A percentile compares a stretch with the other conserved stretches of the same genome.
phyloP scores from a whole-genome alignment of 2,797 vertebrate genomes.

The Rhinophrynus dorsalis region DNA sequence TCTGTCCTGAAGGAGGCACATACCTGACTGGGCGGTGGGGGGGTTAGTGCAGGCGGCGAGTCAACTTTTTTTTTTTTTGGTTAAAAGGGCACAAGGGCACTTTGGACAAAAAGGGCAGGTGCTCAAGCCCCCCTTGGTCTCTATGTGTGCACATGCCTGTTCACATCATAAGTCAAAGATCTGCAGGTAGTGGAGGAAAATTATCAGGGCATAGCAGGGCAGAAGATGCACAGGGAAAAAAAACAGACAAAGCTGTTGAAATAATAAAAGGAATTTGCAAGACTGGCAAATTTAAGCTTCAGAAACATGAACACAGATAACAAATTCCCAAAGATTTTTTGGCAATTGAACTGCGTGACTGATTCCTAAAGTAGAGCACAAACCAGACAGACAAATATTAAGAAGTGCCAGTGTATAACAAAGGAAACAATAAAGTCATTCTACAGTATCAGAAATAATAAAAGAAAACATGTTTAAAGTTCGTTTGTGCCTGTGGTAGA shows the following conservation, averaged over 20 bases:
- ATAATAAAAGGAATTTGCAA: conserved; percentile 42
- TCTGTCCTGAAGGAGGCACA: no score
- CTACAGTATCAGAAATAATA: not conserved
- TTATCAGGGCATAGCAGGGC: conserved; percentile 14
- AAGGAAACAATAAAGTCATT: not conserved
- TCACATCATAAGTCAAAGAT: not conserved
- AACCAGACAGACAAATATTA: conserved; percentile 4
- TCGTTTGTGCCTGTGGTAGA: no score
- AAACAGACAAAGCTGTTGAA: conserved; percentile 3
- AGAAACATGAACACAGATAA: conserved; percentile 34
- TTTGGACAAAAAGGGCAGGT: no score
- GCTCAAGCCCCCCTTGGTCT: no score
- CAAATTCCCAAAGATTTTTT: conserved; percentile 30
- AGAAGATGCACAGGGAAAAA: not conserved
- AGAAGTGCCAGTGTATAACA: not conserved
- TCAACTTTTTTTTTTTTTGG: no score
- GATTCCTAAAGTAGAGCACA: conserved; percentile 17
- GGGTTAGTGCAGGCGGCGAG: no score
- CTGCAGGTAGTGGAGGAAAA: no score
- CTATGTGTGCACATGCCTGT: no score
- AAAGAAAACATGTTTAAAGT: no score
- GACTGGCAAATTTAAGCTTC: conserved; percentile 27
- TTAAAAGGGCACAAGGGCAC: no score
- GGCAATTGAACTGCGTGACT: conserved; percentile 30
- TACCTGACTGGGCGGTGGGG: no score